Evolutionary conservation across 2,797 vertebrate genomes (phyloP), one percentile per base, ranked within the genome.

Genomic region (Glossophaga mutica): DNA sequence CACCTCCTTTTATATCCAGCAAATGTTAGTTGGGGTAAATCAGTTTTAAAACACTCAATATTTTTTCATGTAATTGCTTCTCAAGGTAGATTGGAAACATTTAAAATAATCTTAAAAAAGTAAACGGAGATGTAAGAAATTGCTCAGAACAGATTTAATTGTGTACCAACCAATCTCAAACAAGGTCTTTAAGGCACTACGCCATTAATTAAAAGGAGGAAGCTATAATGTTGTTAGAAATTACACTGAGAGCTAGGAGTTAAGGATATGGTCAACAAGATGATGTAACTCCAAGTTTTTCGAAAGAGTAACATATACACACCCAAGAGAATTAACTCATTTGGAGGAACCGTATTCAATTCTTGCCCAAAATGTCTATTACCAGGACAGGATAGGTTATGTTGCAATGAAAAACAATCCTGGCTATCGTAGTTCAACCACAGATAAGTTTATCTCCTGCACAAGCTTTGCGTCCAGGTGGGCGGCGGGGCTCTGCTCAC

Each of bases 101-200:
- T 90, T 29, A 59, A 26, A 29, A 59, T 76, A n/a, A 84, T 92
- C 46, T 76, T 76, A 42, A 68, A 74, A 93, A 86, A 73, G 68
- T 77, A 77, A 95, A 85, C 19, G 88, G 39, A 55, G 42, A 26
- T 48, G 9, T 48, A 93, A 96, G 85, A 94, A 94, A 71, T 57
- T 87, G 57, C 37, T 93, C 12, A 39, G 57, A 26, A 59, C 24
- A 11, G 57, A 26, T 26, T 86, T 93, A 24, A 74, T 29, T 79
- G 84, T 44, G 19, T 65, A 88, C 34, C 37, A 78, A 96, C 19
- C 87, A 77, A 94, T 68, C 9, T 26, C 82, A 62, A 94, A 87
- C 46, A 46, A 85, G 79, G 52, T 76, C 73, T 74, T 44, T 82
- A 73, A 92, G 76, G 84, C 32, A 73, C 34, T 3, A 77, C 16